Evolutionary conservation across 2,888 invertebrate genomes (phyloP).

Genomic region (Hartigia nigra): DNA sequence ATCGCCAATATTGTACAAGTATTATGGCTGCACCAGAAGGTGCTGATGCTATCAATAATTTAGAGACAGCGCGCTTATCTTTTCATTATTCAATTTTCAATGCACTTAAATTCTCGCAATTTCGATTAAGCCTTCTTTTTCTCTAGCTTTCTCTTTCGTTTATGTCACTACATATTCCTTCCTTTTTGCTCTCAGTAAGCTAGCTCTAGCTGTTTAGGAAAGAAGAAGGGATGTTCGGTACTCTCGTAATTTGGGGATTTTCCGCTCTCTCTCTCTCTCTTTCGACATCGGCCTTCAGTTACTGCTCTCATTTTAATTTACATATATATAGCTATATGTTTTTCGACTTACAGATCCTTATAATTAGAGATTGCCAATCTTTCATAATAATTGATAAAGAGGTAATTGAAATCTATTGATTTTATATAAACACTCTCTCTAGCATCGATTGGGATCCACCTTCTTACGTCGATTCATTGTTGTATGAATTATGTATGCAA

Average conservation of each 20-base stretch:
- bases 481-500: not conserved
- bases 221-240: not conserved
- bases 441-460: not conserved
- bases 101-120: not conserved
- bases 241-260: not conserved
- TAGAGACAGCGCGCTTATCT: not conserved
- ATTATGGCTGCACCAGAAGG: not conserved
- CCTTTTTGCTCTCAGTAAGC: not conserved
- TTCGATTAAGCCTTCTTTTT: not conserved
- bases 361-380: not conserved
- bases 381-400: not conserved
- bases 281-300: not conserved
- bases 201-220: not conserved
- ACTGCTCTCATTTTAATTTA: not conserved
- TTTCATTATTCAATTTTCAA: not conserved
- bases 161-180: too few species aligned
- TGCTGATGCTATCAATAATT: not conserved
- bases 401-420: not conserved
- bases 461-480: not conserved
- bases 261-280: not conserved
- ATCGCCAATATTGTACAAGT: slow-evolving; percentile 2
- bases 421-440: not conserved
- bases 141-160: too few species aligned
- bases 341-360: not conserved
- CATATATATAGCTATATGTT: not conserved